Evolutionary conservation across 2,113 vertebrate species (phyloP).

Genomic region (Burhinus oedicnemus): DNA sequence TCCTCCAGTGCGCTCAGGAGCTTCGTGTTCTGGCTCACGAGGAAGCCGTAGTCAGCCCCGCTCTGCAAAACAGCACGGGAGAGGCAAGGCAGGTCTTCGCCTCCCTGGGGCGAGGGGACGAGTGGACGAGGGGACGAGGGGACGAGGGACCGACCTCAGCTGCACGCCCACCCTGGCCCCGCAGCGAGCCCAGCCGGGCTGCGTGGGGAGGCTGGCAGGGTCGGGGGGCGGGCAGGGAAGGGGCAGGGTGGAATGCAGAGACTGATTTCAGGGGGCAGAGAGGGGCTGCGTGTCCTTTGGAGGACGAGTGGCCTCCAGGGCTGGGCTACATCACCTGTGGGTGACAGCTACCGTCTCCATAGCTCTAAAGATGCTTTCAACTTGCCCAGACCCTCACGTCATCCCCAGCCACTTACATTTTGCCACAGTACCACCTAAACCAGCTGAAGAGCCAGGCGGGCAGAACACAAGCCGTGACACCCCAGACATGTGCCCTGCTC

Average conservation of each 20-base stretch:
- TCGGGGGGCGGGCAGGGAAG: neutral
- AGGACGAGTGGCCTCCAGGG: neutral
- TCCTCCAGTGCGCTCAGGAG: constrained; percentile 86
- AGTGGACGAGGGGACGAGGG: neutral
- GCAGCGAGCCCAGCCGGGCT: neutral
- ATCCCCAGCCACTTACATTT: neutral
- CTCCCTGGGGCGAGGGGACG: neutral
- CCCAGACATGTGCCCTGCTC: neutral
- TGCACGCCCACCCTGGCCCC: rapidly evolving
- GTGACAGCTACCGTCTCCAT: neutral
- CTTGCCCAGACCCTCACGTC: neutral
- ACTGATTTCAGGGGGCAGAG: neutral
- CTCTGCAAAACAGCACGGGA: constrained; percentile 77
- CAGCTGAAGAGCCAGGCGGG: neutral
- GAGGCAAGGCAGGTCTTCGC: neutral
- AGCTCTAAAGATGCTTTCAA: neutral
- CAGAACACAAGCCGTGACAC: neutral
- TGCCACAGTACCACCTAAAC: neutral
- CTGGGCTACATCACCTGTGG: neutral
- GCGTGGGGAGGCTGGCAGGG: neutral
- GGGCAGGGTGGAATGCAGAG: neutral
- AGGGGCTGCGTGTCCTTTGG: neutral
- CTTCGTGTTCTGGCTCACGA: constrained; percentile 87
- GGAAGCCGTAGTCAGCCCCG: constrained; percentile 79
- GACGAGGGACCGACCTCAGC: rapidly evolving